phyloP scores from a whole-genome alignment of 2,797 vertebrate genomes.

The Hemitrygon akajei region DNA sequence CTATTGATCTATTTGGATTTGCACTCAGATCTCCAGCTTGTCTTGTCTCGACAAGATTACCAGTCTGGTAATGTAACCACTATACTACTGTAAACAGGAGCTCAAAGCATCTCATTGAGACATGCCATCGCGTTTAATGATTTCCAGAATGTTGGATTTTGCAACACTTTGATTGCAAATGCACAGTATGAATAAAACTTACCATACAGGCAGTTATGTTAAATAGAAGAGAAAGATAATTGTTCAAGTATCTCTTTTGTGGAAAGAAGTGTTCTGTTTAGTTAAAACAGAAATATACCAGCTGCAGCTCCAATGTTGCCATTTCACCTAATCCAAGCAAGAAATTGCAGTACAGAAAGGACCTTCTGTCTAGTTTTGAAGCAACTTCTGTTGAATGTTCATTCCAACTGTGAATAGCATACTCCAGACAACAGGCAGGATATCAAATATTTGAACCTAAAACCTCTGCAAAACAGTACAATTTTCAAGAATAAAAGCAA shows the following conservation, averaged over 20 bases:
- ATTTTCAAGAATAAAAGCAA: background rate
- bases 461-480: background rate
- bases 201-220: background rate
- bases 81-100: too few species aligned
- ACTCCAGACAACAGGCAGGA: background rate
- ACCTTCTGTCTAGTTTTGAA: background rate
- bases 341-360: background rate
- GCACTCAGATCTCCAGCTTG: too few species aligned
- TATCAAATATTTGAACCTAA: background rate
- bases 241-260: background rate
- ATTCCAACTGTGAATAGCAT: background rate
- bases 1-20: too few species aligned
- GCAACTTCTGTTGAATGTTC: background rate
- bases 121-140: too few species aligned
- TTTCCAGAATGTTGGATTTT: too few species aligned
- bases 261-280: background rate
- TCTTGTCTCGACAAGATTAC: too few species aligned
- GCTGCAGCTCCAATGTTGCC: background rate
- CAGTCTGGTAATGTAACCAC: too few species aligned
- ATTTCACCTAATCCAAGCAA: background rate
- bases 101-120: too few species aligned
- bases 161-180: too few species aligned
- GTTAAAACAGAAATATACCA: background rate
- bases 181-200: background rate
- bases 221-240: background rate